Base-by-base conservation (phyloP, 1,140 invertebrate genomes). In the Oncopodura yosiiana region DNA sequence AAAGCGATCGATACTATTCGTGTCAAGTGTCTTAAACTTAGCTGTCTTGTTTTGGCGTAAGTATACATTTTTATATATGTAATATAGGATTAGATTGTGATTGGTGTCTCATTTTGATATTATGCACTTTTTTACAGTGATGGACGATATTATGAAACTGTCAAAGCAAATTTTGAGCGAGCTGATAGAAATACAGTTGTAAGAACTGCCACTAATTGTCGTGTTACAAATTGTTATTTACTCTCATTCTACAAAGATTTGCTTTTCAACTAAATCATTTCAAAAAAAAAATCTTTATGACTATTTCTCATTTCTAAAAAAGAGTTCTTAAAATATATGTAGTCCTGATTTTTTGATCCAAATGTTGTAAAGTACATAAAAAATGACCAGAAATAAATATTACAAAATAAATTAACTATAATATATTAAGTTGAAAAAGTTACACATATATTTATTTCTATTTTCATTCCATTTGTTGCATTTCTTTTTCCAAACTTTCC, bases 151-250 rank as follows among this genome's bases (percentile, higher is more conserved):
- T 99, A 97, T 68, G 96, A 99, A 74, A 87, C 97, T 60, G 94
- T 98, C 12, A 96, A 97, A 70, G 94, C 94, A 0, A 99, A 99
- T 71, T 99, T 99, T 69, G 95, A 99, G 70, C 78, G 96, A 65
- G 95, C 96, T 3, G 94, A 99, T 70, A 78, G 95, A 60, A 80
- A 81, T 41, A 97, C 94, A 1, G 93, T 99, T 12, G 94, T 99
- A 0, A 75, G 95, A 24, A 96, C 94, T 9, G 87, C 87, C 8
- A 97, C 89, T 30, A 94, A 88, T 70, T 96, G 90, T 70, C 74
- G 83, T 57, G 86, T 91, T 1, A 88, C 87, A 1, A 85, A 90
- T 60, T 92, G 93, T 67, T 91, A 94, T 67, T 74, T 97, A 18
- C 76, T 97, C 14, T 80, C 80, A 53, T 89, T 90, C 70, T 98